Conservation (phyloP, 2,113 vertebrate species). For the Mustela nigripes region DNA sequence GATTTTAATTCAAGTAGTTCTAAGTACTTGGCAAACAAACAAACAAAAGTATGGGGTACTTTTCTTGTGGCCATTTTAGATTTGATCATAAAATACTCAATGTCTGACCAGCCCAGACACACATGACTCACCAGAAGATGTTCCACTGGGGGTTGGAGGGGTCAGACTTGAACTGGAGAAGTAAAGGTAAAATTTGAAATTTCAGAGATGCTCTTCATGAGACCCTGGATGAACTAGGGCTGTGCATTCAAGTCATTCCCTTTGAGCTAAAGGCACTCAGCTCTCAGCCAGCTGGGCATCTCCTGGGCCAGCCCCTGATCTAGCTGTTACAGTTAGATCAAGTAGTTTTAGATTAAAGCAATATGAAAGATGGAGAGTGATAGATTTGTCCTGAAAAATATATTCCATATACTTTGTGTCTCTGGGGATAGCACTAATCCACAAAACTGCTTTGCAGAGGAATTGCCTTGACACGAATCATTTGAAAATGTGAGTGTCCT, state of each 20-base stretch:
- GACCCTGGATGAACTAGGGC: neutral
- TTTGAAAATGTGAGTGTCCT: neutral
- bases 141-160: neutral
- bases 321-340: neutral
- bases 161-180: neutral
- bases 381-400: slow-evolving; percentile 22
- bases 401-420: neutral
- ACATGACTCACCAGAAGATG: neutral
- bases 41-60: neutral
- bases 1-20: neutral
- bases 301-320: neutral
- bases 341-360: neutral
- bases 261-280: neutral
- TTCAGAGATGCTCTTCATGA: neutral
- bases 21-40: neutral
- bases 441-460: neutral
- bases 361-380: neutral
- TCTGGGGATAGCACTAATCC: neutral
- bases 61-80: neutral
- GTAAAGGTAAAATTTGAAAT: neutral
- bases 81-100: neutral
- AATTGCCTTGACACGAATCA: slow-evolving; percentile 21
- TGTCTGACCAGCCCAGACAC: neutral
- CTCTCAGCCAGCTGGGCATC: neutral
- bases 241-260: neutral